phyloP scores from a whole-genome alignment of 92 coral and sea anemone genomes.

The Umimayanthus chanpuru region DNA sequence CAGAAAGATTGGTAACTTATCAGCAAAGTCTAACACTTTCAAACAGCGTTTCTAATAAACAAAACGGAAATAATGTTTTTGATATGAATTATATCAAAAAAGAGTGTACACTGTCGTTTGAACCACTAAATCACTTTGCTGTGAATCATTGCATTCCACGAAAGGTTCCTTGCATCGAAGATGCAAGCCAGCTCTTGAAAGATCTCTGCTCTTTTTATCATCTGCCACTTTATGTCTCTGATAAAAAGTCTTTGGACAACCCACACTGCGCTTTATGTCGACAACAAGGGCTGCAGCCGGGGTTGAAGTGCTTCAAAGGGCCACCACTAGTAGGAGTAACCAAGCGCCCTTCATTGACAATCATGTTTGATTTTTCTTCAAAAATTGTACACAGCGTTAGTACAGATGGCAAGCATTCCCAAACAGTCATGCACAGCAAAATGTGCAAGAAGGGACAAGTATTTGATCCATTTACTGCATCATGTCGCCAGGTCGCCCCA shows the following conservation, averaged over 20 bases:
- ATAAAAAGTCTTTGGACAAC: constrained; percentile 21
- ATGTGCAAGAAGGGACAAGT: not conserved
- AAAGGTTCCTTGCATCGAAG: not conserved
- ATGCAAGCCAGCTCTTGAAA: constrained; percentile 9
- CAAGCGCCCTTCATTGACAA: not conserved
- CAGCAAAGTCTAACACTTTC: not conserved
- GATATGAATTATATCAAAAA: not conserved
- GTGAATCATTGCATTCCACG: constrained; percentile 27
- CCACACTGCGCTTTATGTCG: constrained; percentile 27
- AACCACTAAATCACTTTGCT: constrained; percentile 3
- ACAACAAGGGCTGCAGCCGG: not conserved
- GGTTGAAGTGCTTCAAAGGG: constrained; percentile 15
- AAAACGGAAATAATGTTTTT: not conserved
- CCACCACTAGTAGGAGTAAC: not conserved
- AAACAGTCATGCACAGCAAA: not conserved
- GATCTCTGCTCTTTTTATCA: constrained; percentile 27
- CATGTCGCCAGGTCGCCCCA: constrained; percentile 26
- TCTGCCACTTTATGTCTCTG: constrained; percentile 10
- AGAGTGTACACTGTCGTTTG: constrained; percentile 8
- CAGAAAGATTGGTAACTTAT: too few relatives aligned
- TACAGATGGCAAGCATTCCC: not conserved
- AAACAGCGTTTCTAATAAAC: not conserved
- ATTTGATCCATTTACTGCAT: constrained; percentile 17
- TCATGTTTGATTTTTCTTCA: constrained; percentile 32
- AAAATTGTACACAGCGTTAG: constrained; percentile 5